Conservation (phyloP, 1,140 invertebrate genomes). For the Bicyclus anynana region DNA sequence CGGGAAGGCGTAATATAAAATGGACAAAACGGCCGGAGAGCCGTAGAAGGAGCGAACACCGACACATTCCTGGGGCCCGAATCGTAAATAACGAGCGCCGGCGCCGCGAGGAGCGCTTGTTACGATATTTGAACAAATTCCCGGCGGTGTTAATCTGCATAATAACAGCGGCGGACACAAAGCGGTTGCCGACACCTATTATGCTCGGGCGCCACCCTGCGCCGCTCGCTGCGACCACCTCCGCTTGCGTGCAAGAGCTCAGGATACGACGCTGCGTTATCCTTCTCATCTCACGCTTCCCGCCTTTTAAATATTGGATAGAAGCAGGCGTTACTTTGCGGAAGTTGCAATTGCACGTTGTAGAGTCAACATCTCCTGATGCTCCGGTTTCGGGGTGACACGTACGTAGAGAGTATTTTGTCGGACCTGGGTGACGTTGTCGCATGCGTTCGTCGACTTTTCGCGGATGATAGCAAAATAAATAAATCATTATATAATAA, state of each 20-base stretch:
- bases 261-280: slow-evolving; percentile 1
- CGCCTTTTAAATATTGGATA: too few species aligned
- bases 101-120: slow-evolving; percentile 67
- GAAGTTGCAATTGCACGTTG: too few species aligned
- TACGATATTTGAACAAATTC: slow-evolving; percentile 75
- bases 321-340: too few species aligned
- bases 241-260: slow-evolving; percentile 14
- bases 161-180: slow-evolving; percentile 71
- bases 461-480: too few species aligned
- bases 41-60: slow-evolving; percentile 51
- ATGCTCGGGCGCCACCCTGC: slow-evolving; percentile 61
- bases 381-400: too few species aligned
- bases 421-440: too few species aligned
- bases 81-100: slow-evolving; percentile 72
- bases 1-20: slow-evolving; percentile 42
- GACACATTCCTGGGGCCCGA: slow-evolving; percentile 59
- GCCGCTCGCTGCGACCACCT: slow-evolving; percentile 30
- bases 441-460: too few species aligned
- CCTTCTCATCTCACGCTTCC: slow-evolving; percentile 6
- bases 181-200: slow-evolving; percentile 67
- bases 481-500: too few species aligned
- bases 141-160: slow-evolving; percentile 76
- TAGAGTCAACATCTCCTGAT: too few species aligned
- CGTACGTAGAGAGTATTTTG: too few species aligned
- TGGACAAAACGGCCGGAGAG: slow-evolving; percentile 51